Conservation (phyloP, 2,797 vertebrate species). For the Pangasius macronema region DNA sequence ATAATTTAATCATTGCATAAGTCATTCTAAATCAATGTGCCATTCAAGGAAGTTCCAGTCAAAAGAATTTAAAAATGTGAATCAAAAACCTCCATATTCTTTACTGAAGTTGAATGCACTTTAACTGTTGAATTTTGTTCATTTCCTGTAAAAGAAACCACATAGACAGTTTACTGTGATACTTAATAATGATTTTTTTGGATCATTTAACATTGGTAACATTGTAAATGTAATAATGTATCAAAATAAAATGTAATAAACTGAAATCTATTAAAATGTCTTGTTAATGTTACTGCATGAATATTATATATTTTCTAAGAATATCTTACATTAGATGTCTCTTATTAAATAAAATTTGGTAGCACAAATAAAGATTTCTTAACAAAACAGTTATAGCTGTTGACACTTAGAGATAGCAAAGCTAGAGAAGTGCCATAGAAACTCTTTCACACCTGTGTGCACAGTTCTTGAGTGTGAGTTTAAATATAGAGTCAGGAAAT, state of each 20-base stretch:
- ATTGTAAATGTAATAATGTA: not conserved
- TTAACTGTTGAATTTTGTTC: not conserved
- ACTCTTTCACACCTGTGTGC: not conserved
- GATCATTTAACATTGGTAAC: not conserved
- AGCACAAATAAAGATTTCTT: not conserved
- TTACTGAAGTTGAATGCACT: not conserved
- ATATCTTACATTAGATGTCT: not conserved
- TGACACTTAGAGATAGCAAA: not conserved
- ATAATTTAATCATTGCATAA: not conserved
- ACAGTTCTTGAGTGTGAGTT: not conserved
- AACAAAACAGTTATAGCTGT: not conserved
- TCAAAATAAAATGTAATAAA: not conserved
- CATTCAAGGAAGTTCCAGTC: not conserved
- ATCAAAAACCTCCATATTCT: not conserved
- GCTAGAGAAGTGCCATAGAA: not conserved
- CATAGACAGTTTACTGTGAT: not conserved
- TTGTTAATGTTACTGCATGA: not conserved
- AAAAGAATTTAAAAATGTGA: not conserved
- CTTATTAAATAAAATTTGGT: not conserved
- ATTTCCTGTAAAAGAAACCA: not conserved
- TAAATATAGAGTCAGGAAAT: slow-evolving; percentile 19
- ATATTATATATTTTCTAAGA: not conserved
- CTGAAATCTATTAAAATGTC: not conserved
- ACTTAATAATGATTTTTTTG: not conserved
- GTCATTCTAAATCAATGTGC: not conserved